Evolutionary conservation across 2,113 vertebrate species (phyloP).

Genomic region (Calyptommatus sinebrachiatus): DNA sequence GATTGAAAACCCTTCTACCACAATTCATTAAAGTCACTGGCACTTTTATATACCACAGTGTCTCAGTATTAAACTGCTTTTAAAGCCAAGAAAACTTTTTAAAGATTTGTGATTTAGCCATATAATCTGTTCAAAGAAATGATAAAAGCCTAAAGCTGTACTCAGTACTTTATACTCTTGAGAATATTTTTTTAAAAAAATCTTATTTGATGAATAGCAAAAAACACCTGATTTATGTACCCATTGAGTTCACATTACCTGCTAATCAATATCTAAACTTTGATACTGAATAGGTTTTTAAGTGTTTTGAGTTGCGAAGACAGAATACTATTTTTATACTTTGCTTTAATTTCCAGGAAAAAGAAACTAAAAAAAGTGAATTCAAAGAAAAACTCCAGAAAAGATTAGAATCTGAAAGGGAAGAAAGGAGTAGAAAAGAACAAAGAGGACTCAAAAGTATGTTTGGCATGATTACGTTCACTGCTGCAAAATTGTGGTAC

Average conservation of each 20-base stretch:
- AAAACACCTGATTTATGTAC: not conserved
- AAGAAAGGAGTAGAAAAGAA: conserved; percentile 79
- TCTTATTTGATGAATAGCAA: not conserved
- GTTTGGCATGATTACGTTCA: conserved; percentile 38
- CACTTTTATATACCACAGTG: not conserved
- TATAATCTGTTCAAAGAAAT: not conserved
- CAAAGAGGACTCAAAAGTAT: conserved; percentile 79
- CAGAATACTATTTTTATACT: conserved; percentile 13
- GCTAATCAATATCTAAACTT: too few relatives aligned
- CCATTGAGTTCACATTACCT: not conserved
- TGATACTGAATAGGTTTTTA: not conserved
- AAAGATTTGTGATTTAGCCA: not conserved
- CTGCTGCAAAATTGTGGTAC: not conserved
- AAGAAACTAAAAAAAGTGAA: conserved; percentile 79
- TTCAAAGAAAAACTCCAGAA: conserved; percentile 82
- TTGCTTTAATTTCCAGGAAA: conserved; percentile 69
- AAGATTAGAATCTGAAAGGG: conserved; percentile 80
- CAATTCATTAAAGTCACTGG: not conserved
- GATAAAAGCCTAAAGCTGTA: not conserved
- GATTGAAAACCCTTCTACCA: not conserved
- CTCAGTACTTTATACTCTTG: not conserved
- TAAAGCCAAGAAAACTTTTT: not conserved
- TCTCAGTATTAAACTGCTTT: not conserved
- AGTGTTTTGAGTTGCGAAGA: not conserved
- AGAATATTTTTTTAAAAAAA: not conserved